Base-by-base conservation (phyloP, 2,888 invertebrate species). In the Tetramorium bicarinatum region DNA sequence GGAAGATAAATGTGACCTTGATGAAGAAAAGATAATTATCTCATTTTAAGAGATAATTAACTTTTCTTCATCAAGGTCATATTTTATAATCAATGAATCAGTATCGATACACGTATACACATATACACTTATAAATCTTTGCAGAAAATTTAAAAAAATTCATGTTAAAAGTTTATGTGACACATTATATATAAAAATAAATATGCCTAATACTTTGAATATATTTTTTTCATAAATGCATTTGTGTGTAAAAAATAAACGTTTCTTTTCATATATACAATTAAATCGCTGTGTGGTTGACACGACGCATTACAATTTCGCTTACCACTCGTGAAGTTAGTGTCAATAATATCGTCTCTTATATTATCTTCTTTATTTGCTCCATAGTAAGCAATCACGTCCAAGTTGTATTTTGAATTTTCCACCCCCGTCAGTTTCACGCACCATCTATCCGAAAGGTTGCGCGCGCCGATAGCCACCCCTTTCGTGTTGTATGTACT, bases 381-480 rank as follows among this genome's bases (percentile, higher is more conserved):
- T 25, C 8, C 21, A 6, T 69, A 69, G 8, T 15, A 59, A n/a
- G 61, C 79, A 8, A 41, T 44, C 2, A 89, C 87, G 11, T 54
- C 71, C 61, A 93, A 84, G 62, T 66, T 82, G 85, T 92, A 93
- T 18, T 90, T 91, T 54, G 87, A 91, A 92, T 88, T 86, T 82
- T 85, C 86, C 76, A 72, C 87, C 85, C 92, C 91, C 2, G 41
- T 49, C 29, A 93, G 87, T 52, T 90, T 90, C 54, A 93, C 21
- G 69, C 87, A 83, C 93, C 92, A 93, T 83, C 83, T 91, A 75
- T 93, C 93, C 75, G 92, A 56, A 69, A 93, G 90, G 82, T 92
- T 91, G 85, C 87, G 89, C 83, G 91, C 88, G 83, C 91, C 91
- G 66, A 93, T 82, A 83, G 87, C 86, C 83, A 93, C 67, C 84